A percentile compares a stretch with the other conserved stretches of the same genome.
These are phyloP conservation scores for Molorchus minor DNA, from an alignment of 2,888 invertebrate species.

Conservation along the genomic window DNA sequence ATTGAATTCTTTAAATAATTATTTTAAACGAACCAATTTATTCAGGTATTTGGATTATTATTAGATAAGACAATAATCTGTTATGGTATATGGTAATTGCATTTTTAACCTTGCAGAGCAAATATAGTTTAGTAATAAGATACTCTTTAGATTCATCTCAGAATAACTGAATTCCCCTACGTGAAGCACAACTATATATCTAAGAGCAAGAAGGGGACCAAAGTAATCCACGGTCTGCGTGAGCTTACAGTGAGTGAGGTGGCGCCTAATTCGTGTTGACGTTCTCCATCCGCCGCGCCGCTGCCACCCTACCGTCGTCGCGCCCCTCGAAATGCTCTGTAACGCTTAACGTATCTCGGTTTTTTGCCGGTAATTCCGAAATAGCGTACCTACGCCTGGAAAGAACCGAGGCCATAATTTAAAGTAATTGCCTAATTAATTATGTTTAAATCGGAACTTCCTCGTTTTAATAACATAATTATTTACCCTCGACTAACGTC, in stretches of 20 bases:
- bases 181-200: conserved; percentile 24
- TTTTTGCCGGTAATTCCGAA: conserved; percentile 14
- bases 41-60: no score
- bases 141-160: no score
- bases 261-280: conserved; percentile 67
- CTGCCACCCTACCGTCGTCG: conserved; percentile 28
- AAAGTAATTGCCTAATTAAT: conserved; percentile 47
- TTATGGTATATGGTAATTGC: no score
- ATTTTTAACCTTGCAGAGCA: no score
- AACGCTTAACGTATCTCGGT: conserved; percentile 15
- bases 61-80: no score
- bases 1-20: no score
- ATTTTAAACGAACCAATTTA: no score
- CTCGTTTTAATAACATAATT: conserved; percentile 29
- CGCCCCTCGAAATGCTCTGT: conserved; percentile 36
- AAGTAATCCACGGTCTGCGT: conserved; percentile 49
- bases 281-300: conserved; percentile 63
- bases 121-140: no score
- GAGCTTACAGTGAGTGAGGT: conserved; percentile 64
- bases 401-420: conserved; percentile 36
- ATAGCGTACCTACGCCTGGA: conserved; percentile 19
- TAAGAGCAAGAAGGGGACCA: conserved; percentile 22
- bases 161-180: no score
- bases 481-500: no score
- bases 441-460: conserved; percentile 36